A percentile compares a stretch with the other conserved stretches of the same genome.
Evolutionary conservation across 2,888 invertebrate species (phyloP).

Genomic region (Cataglyphis albicans): DNA sequence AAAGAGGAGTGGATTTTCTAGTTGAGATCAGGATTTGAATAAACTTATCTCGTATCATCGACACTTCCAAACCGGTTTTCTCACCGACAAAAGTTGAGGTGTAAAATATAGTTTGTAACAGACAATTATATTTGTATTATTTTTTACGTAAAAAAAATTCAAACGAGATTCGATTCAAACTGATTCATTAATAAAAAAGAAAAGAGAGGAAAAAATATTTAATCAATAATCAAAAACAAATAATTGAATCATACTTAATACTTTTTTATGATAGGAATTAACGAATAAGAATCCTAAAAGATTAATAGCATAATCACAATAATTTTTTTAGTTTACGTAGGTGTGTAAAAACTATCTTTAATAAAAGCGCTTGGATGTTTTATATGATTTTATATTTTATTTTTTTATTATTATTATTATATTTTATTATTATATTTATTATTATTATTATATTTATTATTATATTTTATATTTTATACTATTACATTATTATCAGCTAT

Average conservation of each 20-base stretch:
- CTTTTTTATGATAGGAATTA: background rate
- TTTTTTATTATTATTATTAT: too few relatives aligned
- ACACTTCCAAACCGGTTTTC: background rate
- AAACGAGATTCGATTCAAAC: background rate
- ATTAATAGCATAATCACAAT: background rate
- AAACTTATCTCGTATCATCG: slow-evolving; percentile 13
- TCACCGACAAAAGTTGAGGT: slow-evolving; percentile 1
- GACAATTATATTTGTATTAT: background rate
- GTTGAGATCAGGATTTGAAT: background rate
- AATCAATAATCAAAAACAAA: background rate
- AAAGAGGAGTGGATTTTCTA: slow-evolving; percentile 5
- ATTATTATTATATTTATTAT: too few relatives aligned
- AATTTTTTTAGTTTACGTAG: background rate
- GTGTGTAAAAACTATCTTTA: too few relatives aligned
- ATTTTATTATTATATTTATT: too few relatives aligned
- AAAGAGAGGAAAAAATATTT: too few relatives aligned
- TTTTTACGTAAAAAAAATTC: background rate
- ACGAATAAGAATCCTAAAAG: background rate
- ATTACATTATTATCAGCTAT: background rate
- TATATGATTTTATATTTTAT: too few relatives aligned
- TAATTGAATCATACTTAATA: background rate
- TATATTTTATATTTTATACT: slow-evolving; percentile 5
- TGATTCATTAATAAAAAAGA: background rate
- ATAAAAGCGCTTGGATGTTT: background rate
- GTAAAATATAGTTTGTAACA: background rate